phyloP scores from a whole-genome alignment of 2,888 invertebrate species.

The Brachynemurus nebulosus region DNA sequence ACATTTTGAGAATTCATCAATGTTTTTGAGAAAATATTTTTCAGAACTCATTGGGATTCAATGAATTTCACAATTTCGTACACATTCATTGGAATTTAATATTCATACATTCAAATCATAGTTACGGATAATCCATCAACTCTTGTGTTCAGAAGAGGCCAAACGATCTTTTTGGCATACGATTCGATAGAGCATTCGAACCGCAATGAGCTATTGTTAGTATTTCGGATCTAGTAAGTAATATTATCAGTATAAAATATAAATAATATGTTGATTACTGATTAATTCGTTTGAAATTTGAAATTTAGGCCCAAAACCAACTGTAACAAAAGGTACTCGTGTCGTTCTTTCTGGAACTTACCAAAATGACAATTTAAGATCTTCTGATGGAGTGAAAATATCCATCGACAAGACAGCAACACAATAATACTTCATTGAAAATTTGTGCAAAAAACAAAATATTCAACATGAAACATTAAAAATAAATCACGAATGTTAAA shows the following conservation, averaged over 20 bases:
- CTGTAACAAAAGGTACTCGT: slow-evolving; percentile 49
- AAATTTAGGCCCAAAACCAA: slow-evolving; percentile 42
- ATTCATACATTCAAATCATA: no score
- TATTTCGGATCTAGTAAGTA: slow-evolving; percentile 48
- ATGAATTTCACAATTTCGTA: no score
- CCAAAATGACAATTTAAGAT: slow-evolving; percentile 32
- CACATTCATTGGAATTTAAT: no score
- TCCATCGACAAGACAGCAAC: slow-evolving; percentile 42
- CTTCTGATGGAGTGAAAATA: slow-evolving; percentile 41
- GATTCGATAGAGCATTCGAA: slow-evolving; percentile 49
- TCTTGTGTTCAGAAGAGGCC: slow-evolving; percentile 52
- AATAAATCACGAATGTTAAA: no score
- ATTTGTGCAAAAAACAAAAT: no score
- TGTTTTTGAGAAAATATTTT: no score
- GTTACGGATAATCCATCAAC: slow-evolving; percentile 40
- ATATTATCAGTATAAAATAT: not conserved
- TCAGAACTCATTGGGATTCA: no score
- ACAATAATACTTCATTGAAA: slow-evolving; percentile 45
- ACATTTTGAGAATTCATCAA: no score
- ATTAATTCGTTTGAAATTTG: no score
- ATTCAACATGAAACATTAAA: no score
- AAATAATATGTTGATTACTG: no score
- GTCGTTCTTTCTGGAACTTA: slow-evolving; percentile 44
- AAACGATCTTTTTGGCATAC: slow-evolving; percentile 52
- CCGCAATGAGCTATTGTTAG: slow-evolving; percentile 45